These are phyloP conservation scores for Andrena dorsata DNA, from an alignment of 2,888 invertebrate species.

Conservation along the genomic window DNA sequence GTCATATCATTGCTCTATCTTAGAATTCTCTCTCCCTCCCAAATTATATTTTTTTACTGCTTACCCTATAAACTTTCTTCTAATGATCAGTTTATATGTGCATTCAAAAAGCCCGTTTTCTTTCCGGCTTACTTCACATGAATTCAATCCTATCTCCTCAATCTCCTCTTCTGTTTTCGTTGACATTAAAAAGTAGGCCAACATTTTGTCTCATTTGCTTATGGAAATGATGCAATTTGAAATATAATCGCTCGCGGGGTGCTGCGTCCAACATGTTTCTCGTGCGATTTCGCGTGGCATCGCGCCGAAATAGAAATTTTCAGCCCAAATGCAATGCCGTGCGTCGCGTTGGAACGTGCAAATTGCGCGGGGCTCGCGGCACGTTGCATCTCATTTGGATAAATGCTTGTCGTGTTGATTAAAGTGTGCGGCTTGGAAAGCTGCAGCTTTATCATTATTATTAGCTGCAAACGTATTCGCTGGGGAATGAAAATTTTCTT, in stretches of 20 bases:
- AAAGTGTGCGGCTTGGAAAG: constrained; percentile 15
- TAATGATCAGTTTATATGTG: too few species aligned
- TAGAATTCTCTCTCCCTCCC: too few species aligned
- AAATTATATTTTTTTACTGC: too few species aligned
- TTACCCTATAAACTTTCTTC: too few species aligned
- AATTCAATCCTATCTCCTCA: neutral
- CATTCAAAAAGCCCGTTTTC: too few species aligned
- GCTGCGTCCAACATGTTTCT: constrained; percentile 14
- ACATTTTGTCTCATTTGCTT: constrained; percentile 2
- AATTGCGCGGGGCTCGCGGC: constrained; percentile 28
- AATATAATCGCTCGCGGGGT: constrained; percentile 5
- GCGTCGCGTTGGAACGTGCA: constrained; percentile 16
- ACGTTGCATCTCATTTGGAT: constrained; percentile 35
- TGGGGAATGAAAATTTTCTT: neutral
- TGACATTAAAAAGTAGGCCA: constrained; percentile 1
- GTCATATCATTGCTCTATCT: too few species aligned
- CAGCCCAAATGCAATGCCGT: constrained; percentile 8
- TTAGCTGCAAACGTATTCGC: constrained; percentile 7
- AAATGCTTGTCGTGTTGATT: constrained; percentile 35
- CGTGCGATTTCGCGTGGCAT: constrained; percentile 24
- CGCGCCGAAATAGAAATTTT: constrained; percentile 31
- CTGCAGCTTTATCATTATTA: constrained; percentile 14
- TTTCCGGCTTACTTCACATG: neutral
- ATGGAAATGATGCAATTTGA: constrained; percentile 25
- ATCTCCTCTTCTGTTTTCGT: neutral